Evolutionary conservation across 2,113 vertebrate species (phyloP).

Genomic region (Cricetomys ansorgei): DNA sequence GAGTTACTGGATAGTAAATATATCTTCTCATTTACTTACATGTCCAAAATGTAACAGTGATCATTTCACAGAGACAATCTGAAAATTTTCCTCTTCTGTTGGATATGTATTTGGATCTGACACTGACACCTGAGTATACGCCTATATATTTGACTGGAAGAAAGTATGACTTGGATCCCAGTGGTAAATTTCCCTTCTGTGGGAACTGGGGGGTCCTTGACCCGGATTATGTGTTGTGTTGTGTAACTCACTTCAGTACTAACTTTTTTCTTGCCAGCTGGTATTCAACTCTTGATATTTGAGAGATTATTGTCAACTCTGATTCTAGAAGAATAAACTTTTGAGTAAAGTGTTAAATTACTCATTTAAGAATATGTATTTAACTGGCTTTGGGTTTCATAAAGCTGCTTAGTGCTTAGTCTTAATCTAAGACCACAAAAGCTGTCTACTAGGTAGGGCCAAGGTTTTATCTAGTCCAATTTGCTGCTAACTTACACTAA

Average conservation of each 20-base stretch:
- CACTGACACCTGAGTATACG: conserved; percentile 29
- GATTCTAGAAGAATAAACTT: conserved; percentile 52
- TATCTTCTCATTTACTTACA: background rate
- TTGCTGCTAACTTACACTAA: conserved; percentile 46
- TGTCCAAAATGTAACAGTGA: background rate
- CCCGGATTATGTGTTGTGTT: background rate
- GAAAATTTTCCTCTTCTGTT: background rate
- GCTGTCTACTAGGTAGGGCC: background rate
- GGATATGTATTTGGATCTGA: conserved; percentile 36
- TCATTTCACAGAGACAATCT: background rate
- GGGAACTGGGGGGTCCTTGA: background rate
- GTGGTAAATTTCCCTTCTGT: conserved; percentile 17
- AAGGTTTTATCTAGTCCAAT: conserved; percentile 1
- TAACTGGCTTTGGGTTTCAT: conserved; percentile 65
- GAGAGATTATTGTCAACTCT: conserved; percentile 55
- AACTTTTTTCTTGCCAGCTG: conserved; percentile 6
- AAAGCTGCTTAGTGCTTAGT: conserved; percentile 37
- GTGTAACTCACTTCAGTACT: background rate
- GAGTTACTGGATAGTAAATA: background rate
- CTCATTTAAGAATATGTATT: conserved; percentile 67
- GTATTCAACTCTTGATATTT: conserved; percentile 27
- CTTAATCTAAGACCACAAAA: conserved; percentile 57
- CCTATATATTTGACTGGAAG: background rate
- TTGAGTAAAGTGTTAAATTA: conserved; percentile 52
- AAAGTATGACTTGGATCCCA: background rate